These are phyloP conservation scores for Gari tellinella DNA, from an alignment of 2,888 invertebrate genomes.

Conservation along the genomic window DNA sequence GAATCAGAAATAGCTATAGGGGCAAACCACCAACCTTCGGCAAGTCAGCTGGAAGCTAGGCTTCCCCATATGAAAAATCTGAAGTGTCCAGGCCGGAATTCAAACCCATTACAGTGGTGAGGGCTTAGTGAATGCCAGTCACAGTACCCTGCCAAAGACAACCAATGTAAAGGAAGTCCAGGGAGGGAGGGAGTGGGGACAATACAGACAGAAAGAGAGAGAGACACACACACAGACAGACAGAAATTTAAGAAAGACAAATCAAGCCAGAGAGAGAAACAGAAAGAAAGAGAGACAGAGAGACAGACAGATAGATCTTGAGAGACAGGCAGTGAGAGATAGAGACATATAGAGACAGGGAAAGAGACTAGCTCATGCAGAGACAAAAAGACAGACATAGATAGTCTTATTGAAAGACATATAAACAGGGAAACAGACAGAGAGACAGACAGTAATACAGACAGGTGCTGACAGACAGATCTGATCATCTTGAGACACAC, in stretches of 20 bases:
- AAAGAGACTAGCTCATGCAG: constrained; percentile 3
- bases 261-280: constrained; percentile 7
- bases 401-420: neutral
- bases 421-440: too few relatives aligned
- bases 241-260: neutral
- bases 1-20: too few relatives aligned
- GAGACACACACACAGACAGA: neutral
- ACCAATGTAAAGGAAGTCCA: too few relatives aligned
- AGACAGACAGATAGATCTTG: constrained; percentile 8
- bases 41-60: too few relatives aligned
- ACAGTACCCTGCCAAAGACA: too few relatives aligned
- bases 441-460: too few relatives aligned
- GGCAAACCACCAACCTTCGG: neutral
- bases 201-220: constrained; percentile 7
- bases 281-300: constrained; percentile 15
- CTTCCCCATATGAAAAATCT: too few relatives aligned
- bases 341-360: constrained; percentile 11
- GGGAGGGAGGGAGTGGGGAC: neutral
- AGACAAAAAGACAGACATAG: constrained; percentile 1
- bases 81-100: too few relatives aligned
- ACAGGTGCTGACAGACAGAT: too few relatives aligned
- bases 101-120: too few relatives aligned
- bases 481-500: too few relatives aligned
- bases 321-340: constrained; percentile 12
- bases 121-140: too few relatives aligned